Base-by-base conservation (phyloP, 2,113 vertebrate species). In the Leptocoma aspasia region DNA sequence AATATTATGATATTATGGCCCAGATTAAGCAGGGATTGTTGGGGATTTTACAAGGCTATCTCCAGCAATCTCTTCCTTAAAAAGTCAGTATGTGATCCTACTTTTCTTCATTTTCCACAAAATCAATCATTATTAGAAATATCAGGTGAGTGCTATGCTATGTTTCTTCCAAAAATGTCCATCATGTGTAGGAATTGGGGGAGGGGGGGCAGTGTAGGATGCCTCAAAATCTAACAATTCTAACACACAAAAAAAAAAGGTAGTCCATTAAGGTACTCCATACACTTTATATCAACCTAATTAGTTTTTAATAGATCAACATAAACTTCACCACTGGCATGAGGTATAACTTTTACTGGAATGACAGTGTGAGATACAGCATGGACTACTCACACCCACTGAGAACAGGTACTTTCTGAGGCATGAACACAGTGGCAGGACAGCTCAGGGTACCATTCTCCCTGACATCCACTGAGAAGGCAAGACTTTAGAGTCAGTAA, bases 151-250 rank as follows among this genome's bases (percentile, higher is more conserved):
- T 39, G 10, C 12, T 49, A 20, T 22, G 7, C 8, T 76, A 9
- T 9, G 9, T 59, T 59, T 78, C n/a, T 85, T 85, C 26, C 2
- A 41, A 82, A 86, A 65, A 39, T 9, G 2, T 31, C 28, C 26
- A n/a, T 23, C 4, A 15, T 8, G 0, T 63, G 14, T 10, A 53
- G 6, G 4, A 82, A 15, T 2, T 33, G 10, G 0, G 3, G 15
- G 11, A 7, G 7, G 15, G 11, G 2, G 0, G 2, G 1, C 1
- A 4, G 2, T 3, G 2, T 4, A 9, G 20, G 81, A 61, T 17
- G 64, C 6, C 10, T 73, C 12, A 61, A 78, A 76, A 56, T 8
- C 20, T 59, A 49, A 65, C 16, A 17, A n/a, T 7, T 26, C 37
- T 33, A 49, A 24, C 53, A 65, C 4, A 39, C 30, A 26, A 73